Evolutionary conservation across 2,888 invertebrate species (phyloP), one percentile per base, ranked within the genome.

Genomic region (Agrotis segetum): DNA sequence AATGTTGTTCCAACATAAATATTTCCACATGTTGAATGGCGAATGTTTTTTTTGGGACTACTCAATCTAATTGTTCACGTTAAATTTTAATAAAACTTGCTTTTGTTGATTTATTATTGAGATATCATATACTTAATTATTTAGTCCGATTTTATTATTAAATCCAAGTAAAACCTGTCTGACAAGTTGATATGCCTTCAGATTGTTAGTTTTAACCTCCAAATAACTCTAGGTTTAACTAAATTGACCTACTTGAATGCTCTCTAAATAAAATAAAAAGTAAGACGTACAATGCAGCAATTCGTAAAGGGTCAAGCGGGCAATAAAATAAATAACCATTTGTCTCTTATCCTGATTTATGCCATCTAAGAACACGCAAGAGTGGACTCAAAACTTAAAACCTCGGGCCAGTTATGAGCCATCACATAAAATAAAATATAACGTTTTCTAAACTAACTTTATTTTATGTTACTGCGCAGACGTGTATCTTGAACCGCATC

Each of bases 371-470:
- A 40, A 44, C 59, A 64, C 55, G 52, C 65, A 72, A 70, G 73
- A 56, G 64, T 59, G 53, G 59, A 69, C 74, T 80, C 49, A n/a
- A 69, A 82, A 85, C 81, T 85, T 81, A 72, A 79, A 82, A 82
- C 79, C 58, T 79, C 67, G 65, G 70, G 62, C 68, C 74, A 24
- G 80, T 82, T 81, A 79, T 74, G 73, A 82, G 56, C 71, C 66
- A 77, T 74, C 82, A 87, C 86, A 83, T 88, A 87, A 88, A 89
- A 83, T 88, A 87, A 88, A 89, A 87, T 88, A 87, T 88, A 85
- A 85, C 81, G 81, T 83, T 81, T 83, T 77, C 66, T 79, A 74
- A 81, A 74, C 63, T 71, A 72, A 81, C 74, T 86, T 82, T 79
- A 77, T 81, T 85, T 87, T 79, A 84, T 82, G 84, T 87, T 79